Evolutionary conservation across 2,888 invertebrate species (phyloP).

Genomic region (Pandemis corylana): DNA sequence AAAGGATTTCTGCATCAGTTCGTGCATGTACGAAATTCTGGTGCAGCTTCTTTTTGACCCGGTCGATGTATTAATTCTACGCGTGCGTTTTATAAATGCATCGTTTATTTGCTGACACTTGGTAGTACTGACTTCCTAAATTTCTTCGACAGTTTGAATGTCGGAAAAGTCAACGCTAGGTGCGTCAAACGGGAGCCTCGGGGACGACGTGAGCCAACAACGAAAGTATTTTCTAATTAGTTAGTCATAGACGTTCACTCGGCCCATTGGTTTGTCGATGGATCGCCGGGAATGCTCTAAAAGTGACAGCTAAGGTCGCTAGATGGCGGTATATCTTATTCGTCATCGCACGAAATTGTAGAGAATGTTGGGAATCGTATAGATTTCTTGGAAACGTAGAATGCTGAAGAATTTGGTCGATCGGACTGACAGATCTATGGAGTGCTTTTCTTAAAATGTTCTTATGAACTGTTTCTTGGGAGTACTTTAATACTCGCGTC

Average conservation of each 20-base stretch:
- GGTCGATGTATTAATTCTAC: no score
- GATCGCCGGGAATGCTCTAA: slow-evolving; percentile 25
- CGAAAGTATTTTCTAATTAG: slow-evolving; percentile 60
- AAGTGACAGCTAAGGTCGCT: slow-evolving; percentile 28
- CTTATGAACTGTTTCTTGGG: not conserved
- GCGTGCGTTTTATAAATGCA: no score
- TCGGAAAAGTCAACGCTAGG: slow-evolving; percentile 5
- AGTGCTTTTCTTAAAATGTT: not conserved
- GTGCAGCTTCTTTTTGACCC: no score
- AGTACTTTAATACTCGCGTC: not conserved
- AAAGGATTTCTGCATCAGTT: no score
- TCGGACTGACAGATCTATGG: not conserved
- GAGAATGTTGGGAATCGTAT: slow-evolving; percentile 18
- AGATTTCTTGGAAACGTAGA: slow-evolving; percentile 16
- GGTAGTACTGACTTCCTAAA: not conserved
- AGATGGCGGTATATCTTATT: slow-evolving; percentile 35
- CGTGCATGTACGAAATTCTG: no score
- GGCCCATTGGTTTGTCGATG: slow-evolving; percentile 20
- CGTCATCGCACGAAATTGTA: slow-evolving; percentile 32
- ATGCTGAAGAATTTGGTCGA: not conserved
- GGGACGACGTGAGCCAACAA: slow-evolving; percentile 9
- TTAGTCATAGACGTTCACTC: slow-evolving; percentile 42
- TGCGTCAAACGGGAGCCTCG: not conserved
- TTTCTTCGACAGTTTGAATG: not conserved
- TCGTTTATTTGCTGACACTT: not conserved